Base-by-base conservation (phyloP, 2,113 vertebrate species). In the Antigone vipio region DNA sequence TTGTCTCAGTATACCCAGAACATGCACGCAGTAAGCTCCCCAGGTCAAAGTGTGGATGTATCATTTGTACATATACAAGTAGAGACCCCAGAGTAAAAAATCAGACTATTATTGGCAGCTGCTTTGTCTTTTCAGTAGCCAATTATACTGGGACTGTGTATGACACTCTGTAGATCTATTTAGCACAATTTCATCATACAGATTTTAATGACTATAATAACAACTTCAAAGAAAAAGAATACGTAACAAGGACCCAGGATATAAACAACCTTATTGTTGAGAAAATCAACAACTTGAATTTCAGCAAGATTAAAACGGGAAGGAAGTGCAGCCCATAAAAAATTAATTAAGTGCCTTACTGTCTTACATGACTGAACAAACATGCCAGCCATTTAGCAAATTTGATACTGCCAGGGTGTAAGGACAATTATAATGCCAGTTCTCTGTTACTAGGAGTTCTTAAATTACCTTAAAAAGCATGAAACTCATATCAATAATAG, bases 391-490 rank as follows among this genome's bases (percentile, higher is more conserved):
- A 59, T 59, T 91, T 67, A 52, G 20, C 3, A 93, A 42, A 44
- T n/a, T 66, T 0, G 0, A 19, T 44, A 38, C 23, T 75, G 8
- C 1, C 12, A 32, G 34, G 21, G 17, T 52, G 27, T 34, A 52
- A 56, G 11, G 9, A 24, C 20, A 63, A 56, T 26, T 68, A 44
- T 44, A 44, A 47, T 8, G 16, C 2, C 11, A 67, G 21, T 29
- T 53, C 4, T 45, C 12, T 27, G 3, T 5, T 34, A 32, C 22
- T 4, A 49, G 9, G 15, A 34, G 8, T 9, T 62, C 17, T 20
- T 47, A 38, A 67, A 77, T 50, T 0, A 47, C 12, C 7, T 34
- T 32, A 42, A 77, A 73, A 74, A 21, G 0, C 2, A 1, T 19
- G 45, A 69, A 71, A 84, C 69, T 47, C 19, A 9, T 63, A 72